Evolutionary conservation across 2,113 vertebrate species (phyloP), one percentile per base, ranked within the genome.

Genomic region (Anseranas semipalmata): DNA sequence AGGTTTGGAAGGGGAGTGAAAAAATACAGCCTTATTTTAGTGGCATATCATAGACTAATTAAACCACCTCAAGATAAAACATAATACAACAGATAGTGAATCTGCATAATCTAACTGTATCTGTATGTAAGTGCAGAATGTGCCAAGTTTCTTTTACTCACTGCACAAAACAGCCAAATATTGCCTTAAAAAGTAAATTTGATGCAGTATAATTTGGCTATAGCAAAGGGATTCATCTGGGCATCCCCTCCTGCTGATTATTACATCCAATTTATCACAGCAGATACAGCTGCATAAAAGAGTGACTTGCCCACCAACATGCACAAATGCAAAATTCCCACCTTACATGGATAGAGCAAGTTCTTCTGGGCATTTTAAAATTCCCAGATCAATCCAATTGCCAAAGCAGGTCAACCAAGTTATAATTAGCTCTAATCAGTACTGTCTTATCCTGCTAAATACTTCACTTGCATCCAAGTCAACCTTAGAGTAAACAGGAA

Each of bases 351-450:
- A 87, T 15, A 63, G n/a, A 66, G 48, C 12, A 21, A 30, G 17
- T 15, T 45, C 80, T 94, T 41, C 58, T 41, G 68, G 62, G 65
- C 35, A 65, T 52, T 45, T 33, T 37, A 82, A 87, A 65, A 33
- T 35, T 91, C 55, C 58, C 83, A 82, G 74, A 77, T 82, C 66
- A 60, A 71, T 82, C 30, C 62, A 52, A 91, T 65, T 65, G 45
- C 55, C 96, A 94, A 95, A 83, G 48, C 12, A 82, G 73, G 39
- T 87, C 85, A 93, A 73, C 73, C 75, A 92, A 88, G 18, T 55
- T 88, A 73, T 67, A 97, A 91, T 21, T 90, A 50, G 93, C 55
- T 88, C 58, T 86, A 94, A 89, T 22, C 15, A 90, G 71, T 63
- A 58, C 28, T 89, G 55, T 39, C 15, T 39, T 39, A 37, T 50